These are phyloP conservation scores for Actinemys pallida DNA, from an alignment of 2,113 vertebrate genomes.

Conservation along the genomic window DNA sequence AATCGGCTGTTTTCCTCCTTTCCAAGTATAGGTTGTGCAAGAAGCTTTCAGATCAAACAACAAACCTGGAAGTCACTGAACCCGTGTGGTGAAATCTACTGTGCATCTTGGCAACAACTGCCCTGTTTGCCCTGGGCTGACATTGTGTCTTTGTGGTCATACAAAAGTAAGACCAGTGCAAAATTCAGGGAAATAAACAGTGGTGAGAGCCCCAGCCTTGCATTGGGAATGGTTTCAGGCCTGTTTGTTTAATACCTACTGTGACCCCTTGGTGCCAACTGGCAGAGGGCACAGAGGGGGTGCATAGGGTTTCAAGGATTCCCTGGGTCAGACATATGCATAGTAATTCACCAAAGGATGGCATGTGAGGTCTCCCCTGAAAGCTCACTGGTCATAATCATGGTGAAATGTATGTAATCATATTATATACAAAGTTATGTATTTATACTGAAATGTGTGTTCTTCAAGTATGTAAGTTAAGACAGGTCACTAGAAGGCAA, in stretches of 20 bases:
- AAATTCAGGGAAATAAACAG: background rate
- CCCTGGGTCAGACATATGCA: background rate
- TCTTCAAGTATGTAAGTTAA: background rate
- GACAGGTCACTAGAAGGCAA: background rate
- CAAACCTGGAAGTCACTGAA: background rate
- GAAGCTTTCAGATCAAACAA: fast-evolving
- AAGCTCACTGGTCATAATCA: background rate
- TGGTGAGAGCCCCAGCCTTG: fast-evolving
- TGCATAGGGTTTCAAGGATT: background rate
- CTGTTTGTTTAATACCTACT: background rate
- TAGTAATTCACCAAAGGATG: background rate
- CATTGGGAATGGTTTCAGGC: background rate
- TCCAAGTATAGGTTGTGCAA: background rate
- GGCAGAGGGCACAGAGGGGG: background rate
- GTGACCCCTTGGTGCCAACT: background rate
- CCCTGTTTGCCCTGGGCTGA: background rate
- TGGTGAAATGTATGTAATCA: background rate
- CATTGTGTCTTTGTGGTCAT: background rate
- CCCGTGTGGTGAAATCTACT: background rate
- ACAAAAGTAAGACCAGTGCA: fast-evolving
- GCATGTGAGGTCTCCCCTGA: background rate
- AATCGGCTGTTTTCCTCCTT: background rate
- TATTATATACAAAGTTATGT: background rate
- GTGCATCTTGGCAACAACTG: fast-evolving
- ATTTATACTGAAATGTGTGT: background rate